Percentiles rank a stretch among this genome's conserved stretches.
Conservation (phyloP, 2,113 vertebrate genomes). For the Bubalus kerabau region DNA sequence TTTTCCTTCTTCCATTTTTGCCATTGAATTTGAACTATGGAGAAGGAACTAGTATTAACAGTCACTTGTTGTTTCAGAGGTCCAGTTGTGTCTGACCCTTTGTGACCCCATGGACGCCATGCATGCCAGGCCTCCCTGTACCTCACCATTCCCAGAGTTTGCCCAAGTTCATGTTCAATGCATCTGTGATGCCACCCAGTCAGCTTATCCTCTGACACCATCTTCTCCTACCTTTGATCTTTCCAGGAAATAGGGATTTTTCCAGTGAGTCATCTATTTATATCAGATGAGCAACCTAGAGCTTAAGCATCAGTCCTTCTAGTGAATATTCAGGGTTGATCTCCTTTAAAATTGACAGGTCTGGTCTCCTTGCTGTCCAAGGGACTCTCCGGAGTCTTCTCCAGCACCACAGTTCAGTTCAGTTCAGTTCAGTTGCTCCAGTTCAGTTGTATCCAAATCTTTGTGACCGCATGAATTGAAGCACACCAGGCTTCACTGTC, state of each 20-base stretch:
- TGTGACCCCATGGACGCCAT: neutral
- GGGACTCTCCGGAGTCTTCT: neutral
- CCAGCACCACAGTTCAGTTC: neutral
- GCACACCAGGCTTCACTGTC: too few relatives aligned
- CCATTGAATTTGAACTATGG: neutral
- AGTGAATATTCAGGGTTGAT: neutral
- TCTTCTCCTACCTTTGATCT: neutral
- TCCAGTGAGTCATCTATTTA: neutral
- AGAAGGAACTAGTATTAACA: neutral
- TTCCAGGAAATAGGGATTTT: neutral
- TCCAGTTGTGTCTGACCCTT: neutral
- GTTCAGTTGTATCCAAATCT: too few relatives aligned
- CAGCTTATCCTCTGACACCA: neutral
- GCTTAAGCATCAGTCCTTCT: neutral
- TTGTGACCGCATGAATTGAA: fast-evolving
- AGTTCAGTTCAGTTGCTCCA: too few relatives aligned
- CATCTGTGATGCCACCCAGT: neutral
- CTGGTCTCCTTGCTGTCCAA: neutral
- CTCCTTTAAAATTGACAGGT: neutral
- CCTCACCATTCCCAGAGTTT: neutral
- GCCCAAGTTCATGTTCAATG: neutral
- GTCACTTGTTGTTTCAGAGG: neutral
- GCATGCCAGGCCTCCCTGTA: neutral
- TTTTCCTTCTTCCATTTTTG: neutral
- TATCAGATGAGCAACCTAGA: neutral